Evolutionary conservation across 2,888 invertebrate species (phyloP), one percentile per base, ranked within the genome.

Genomic region (Amblyjoppa fuscipennis): DNA sequence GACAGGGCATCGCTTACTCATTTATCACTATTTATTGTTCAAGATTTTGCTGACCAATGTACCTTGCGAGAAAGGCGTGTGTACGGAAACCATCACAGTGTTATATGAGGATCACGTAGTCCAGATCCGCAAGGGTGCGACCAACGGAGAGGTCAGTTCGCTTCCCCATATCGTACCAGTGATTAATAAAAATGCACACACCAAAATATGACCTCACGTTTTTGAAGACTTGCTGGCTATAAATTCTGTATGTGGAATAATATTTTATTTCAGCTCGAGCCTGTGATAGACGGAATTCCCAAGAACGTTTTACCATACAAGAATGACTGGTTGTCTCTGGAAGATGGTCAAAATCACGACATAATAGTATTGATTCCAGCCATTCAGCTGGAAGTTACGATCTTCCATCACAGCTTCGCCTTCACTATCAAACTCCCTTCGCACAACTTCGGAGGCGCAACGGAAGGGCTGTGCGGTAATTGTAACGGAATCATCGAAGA

Each of bases 401-500:
- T 93, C 87, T 94, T 93, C 79, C 91, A 91, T 64, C 90, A 92
- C 3, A 94, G 94, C 71, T 94, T 93, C 69, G 94, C 93, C 2
- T 93, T 94, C 61, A 90, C 87, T 69, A 93, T 97, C 5, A 96
- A 95, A 81, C 95, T 97, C 1, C 97, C 98, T 0, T 97, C 98
- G 0, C 96, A 96, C 87, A 94, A 96, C 80, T 98, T 97, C 93
- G 95, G 95, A 56, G 96, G 96, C 85, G 96, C 95, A 86, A 96
- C 97, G 78, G 97, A 98, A 93, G 98, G 98, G 0, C 95, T 98
- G 1, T 98, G 98, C 93, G 98, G 98, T 74, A 96, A 96, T 88
- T 97, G 97, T 92, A 96, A 96, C 71, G 96, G 96, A 0, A 95
- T 96, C 90, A 94, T 95, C 3, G 94, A 95, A 0, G 95, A 96